A percentile compares a stretch with the other conserved stretches of the same genome.
Evolutionary conservation across 35 echinoderm and acorn worm genomes (phyloP).

Genomic region (Lytechinus variegatus): DNA sequence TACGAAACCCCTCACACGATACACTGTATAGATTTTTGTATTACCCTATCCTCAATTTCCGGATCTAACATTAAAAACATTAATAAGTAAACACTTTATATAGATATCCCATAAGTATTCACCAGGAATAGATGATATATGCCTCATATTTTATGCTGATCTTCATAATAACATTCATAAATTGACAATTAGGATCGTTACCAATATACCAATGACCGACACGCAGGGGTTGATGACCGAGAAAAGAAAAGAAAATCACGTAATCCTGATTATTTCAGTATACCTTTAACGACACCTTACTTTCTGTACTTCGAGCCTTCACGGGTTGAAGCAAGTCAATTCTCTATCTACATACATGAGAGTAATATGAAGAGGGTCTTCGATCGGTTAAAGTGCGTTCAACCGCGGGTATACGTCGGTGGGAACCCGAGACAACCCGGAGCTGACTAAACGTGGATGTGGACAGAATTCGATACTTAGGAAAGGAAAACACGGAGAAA

Average conservation of each 20-base stretch:
- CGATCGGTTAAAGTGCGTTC: slow-evolving; percentile 36
- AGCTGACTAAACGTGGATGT: not conserved
- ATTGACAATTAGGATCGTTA: not conserved
- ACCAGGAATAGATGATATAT: not conserved
- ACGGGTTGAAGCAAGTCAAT: not conserved
- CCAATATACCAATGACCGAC: not conserved
- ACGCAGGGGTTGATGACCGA: not conserved
- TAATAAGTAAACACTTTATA: no score
- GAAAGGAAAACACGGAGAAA: not conserved
- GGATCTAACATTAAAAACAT: no score
- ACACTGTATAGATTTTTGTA: no score
- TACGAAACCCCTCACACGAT: no score
- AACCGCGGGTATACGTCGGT: not conserved
- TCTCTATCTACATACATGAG: not conserved
- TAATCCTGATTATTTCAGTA: not conserved
- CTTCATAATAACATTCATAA: not conserved
- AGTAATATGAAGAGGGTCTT: slow-evolving; percentile 1
- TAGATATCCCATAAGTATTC: not conserved
- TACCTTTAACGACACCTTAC: not conserved
- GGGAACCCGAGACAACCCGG: slow-evolving; percentile 7
- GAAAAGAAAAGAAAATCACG: not conserved
- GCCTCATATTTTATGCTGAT: no score
- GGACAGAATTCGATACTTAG: slow-evolving; percentile 12
- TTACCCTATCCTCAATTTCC: no score
- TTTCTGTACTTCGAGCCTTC: not conserved